Evolutionary conservation across 2,113 vertebrate species (phyloP).

Genomic region (Gambusia holbrooki): DNA sequence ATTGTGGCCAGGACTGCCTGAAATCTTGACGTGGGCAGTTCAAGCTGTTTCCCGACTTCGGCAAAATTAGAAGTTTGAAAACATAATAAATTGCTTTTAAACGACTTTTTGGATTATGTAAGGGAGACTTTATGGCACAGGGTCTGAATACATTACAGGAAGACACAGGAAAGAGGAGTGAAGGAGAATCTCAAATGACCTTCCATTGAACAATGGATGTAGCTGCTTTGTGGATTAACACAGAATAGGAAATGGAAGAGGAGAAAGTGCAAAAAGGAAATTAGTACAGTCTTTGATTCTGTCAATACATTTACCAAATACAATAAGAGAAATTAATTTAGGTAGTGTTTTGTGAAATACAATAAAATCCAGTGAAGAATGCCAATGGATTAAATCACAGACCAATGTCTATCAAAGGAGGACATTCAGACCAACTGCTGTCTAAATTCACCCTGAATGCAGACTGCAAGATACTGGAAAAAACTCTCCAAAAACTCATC

Average conservation of each 20-base stretch:
- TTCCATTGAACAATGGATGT: background rate
- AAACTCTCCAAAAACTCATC: no score
- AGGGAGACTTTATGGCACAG: background rate
- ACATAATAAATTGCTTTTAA: constrained; percentile 4
- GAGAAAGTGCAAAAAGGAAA: background rate
- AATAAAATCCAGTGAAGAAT: no score
- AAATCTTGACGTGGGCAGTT: constrained; percentile 8
- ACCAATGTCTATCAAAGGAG: no score
- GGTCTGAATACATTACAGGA: no score
- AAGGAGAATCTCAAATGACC: background rate
- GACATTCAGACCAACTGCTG: no score
- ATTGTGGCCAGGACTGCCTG: background rate
- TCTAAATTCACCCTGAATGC: no score
- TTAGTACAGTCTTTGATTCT: background rate
- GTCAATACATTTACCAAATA: no score
- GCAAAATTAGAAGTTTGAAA: background rate
- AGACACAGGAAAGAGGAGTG: background rate
- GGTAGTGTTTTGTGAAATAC: no score
- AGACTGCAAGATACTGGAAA: no score
- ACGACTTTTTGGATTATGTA: background rate
- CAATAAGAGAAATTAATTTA: no score
- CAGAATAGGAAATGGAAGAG: background rate
- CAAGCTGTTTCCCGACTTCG: background rate
- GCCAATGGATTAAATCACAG: no score
- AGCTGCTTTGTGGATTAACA: background rate